Conservation (phyloP, 2,888 invertebrate species). For the Leptogaster cylindrica region DNA sequence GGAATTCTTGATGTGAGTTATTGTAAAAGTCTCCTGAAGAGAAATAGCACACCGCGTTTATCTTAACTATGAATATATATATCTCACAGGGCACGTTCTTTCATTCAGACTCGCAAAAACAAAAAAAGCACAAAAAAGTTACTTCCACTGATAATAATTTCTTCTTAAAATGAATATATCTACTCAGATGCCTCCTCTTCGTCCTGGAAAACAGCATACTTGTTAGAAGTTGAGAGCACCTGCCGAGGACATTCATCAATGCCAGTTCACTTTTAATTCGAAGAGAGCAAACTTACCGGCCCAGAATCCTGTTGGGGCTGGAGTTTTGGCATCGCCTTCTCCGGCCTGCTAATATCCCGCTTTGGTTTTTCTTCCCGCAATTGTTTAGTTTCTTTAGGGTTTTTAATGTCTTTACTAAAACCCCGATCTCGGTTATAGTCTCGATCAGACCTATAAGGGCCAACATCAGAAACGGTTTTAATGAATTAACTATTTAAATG, state of each 20-base stretch:
- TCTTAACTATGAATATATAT: slow-evolving; percentile 22
- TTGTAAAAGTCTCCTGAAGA: slow-evolving; percentile 17
- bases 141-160: slow-evolving; percentile 19
- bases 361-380: slow-evolving; percentile 58
- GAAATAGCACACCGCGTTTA: slow-evolving; percentile 28
- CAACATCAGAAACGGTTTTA: not conserved
- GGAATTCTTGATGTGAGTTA: slow-evolving; percentile 23
- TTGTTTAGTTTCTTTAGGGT: slow-evolving; percentile 48
- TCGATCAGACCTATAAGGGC: slow-evolving; percentile 44
- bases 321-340: slow-evolving; percentile 71
- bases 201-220: slow-evolving; percentile 75
- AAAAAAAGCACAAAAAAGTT: slow-evolving; percentile 32
- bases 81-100: slow-evolving; percentile 31
- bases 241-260: slow-evolving; percentile 53
- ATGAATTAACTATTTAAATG: not conserved
- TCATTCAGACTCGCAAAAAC: slow-evolving; percentile 34
- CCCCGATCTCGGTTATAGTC: slow-evolving; percentile 36
- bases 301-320: slow-evolving; percentile 70
- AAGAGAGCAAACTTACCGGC: slow-evolving; percentile 66
- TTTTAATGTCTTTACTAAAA: slow-evolving; percentile 30
- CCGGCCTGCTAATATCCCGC: slow-evolving; percentile 56
- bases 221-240: slow-evolving; percentile 78
- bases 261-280: not conserved
- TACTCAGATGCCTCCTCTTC: slow-evolving; percentile 66
- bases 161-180: slow-evolving; percentile 11